A percentile compares a stretch with the other conserved stretches of the same genome.
Evolutionary conservation across 2,888 invertebrate species (phyloP).

Genomic region (Scaeva pyrastri): DNA sequence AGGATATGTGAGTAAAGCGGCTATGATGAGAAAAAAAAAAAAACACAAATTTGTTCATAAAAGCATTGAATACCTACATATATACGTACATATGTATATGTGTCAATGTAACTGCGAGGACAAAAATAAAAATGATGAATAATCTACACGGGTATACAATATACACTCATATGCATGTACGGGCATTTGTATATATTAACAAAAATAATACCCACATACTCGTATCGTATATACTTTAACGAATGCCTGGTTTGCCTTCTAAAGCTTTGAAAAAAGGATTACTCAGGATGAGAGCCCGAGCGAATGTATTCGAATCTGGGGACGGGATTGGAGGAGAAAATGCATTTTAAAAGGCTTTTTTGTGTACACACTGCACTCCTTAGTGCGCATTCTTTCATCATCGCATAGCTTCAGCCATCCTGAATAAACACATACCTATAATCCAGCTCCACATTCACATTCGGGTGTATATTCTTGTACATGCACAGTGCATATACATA

Average conservation of each 20-base stretch:
- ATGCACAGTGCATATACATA: slow-evolving; percentile 22
- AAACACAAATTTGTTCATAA: slow-evolving; percentile 39
- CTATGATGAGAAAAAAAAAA: slow-evolving; percentile 10
- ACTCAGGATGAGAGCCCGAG: slow-evolving; percentile 34
- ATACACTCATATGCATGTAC: background rate
- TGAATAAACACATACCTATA: slow-evolving; percentile 1
- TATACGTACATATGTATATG: background rate
- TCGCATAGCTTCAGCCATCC: slow-evolving; percentile 27
- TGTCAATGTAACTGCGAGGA: slow-evolving; percentile 55
- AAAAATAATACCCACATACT: slow-evolving; percentile 2
- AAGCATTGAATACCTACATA: background rate
- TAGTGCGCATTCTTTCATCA: slow-evolving; percentile 56
- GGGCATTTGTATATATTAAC: background rate
- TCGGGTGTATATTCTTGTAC: background rate
- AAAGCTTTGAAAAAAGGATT: slow-evolving; percentile 60
- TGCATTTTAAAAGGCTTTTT: slow-evolving; percentile 56
- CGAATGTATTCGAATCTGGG: background rate
- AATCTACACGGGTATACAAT: slow-evolving; percentile 19
- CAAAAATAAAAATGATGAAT: slow-evolving; percentile 65
- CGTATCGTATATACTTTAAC: slow-evolving; percentile 3
- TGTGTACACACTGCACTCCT: slow-evolving; percentile 52
- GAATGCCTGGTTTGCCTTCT: slow-evolving; percentile 52
- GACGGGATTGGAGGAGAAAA: slow-evolving; percentile 24
- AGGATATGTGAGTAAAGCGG: background rate
- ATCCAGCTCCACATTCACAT: too few relatives aligned